Conservation (phyloP, 1,140 invertebrate genomes). For the Caenorhabditis latens region DNA sequence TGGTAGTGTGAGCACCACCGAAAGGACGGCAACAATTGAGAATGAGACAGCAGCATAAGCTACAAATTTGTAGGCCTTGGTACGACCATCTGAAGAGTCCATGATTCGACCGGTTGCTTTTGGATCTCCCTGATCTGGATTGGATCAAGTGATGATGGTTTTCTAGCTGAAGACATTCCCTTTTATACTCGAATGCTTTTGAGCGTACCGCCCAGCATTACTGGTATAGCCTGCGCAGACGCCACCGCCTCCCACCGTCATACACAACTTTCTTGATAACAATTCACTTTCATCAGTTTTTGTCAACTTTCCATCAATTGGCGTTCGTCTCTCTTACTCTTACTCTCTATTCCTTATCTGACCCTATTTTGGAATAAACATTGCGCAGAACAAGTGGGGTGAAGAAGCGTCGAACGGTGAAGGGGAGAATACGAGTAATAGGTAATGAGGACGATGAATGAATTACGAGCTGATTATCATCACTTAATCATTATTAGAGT, state of each 20-base stretch:
- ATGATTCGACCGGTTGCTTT: conserved; percentile 33
- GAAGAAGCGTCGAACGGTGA: neutral
- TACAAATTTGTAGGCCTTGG: conserved; percentile 64
- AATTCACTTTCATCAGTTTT: conserved; percentile 54
- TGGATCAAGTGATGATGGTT: conserved; percentile 55
- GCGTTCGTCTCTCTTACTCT: neutral
- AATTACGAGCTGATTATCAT: conserved; percentile 15
- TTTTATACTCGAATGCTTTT: conserved; percentile 26
- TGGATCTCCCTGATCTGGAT: conserved; percentile 55
- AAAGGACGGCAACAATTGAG: conserved; percentile 64
- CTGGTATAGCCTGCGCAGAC: conserved; percentile 14
- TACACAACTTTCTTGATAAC: conserved; percentile 43
- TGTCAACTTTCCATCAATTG: conserved; percentile 49
- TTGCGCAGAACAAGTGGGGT: neutral
- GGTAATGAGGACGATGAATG: conserved; percentile 39
- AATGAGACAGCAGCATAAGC: conserved; percentile 63
- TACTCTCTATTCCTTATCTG: neutral
- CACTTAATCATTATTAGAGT: too few species aligned
- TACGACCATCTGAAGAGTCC: conserved; percentile 60
- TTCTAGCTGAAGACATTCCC: neutral
- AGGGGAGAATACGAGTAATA: neutral
- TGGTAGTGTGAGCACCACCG: conserved; percentile 62
- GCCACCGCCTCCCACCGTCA: neutral
- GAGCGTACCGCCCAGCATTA: conserved; percentile 27
- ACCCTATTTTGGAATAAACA: conserved; percentile 38